Evolutionary conservation across 2,113 vertebrate species (phyloP).

Genomic region (Lichenostomus cassidix): DNA sequence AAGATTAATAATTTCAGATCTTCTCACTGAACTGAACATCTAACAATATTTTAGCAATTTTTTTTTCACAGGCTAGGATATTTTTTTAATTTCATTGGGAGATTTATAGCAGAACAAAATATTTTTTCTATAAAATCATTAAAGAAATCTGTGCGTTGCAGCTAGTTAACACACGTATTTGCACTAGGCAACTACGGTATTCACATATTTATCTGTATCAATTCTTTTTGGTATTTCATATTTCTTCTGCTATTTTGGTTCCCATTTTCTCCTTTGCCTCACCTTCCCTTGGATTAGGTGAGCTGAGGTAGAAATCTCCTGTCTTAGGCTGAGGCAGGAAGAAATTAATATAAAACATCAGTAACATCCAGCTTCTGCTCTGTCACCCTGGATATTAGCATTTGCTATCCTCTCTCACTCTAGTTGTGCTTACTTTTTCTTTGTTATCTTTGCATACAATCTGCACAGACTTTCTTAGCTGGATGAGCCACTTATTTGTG

Average conservation of each 20-base stretch:
- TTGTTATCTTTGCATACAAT: neutral
- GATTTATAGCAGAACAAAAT: neutral
- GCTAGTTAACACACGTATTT: neutral
- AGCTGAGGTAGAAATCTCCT: neutral
- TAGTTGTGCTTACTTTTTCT: neutral
- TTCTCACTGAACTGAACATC: neutral
- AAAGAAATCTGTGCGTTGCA: neutral
- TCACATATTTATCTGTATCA: neutral
- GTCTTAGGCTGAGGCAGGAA: neutral
- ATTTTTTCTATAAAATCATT: neutral
- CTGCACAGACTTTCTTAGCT: neutral
- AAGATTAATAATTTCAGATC: neutral
- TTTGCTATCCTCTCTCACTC: neutral
- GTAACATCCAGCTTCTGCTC: neutral
- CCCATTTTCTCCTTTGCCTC: neutral
- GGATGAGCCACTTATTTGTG: neutral
- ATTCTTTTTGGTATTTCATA: neutral
- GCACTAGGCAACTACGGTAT: neutral
- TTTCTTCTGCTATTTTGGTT: neutral
- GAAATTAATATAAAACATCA: neutral
- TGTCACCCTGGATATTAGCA: neutral
- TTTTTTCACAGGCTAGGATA: neutral
- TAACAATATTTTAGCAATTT: neutral
- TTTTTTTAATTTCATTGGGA: neutral
- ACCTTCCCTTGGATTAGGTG: neutral